Evolutionary conservation across 2,113 vertebrate genomes (phyloP), one percentile per base, ranked within the genome.

Genomic region (Callospermophilus lateralis): DNA sequence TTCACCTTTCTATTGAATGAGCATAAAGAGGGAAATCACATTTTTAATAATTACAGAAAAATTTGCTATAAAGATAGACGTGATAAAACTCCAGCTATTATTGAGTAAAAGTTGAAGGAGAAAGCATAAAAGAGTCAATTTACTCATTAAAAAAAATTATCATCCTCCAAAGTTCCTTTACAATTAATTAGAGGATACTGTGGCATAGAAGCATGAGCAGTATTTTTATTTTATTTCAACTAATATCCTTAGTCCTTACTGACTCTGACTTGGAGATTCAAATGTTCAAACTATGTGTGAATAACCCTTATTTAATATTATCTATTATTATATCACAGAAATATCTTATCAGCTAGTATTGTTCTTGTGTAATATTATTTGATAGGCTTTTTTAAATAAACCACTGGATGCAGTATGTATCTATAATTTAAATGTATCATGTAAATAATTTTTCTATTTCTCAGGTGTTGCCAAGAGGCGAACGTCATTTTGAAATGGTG

Each of bases 11-110:
- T 34, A 79, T 34, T 63, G 34, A 88, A 89, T 83, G 16, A 10
- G 1, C 32, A 79, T 32, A 83, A 77, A 74, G 20, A 91, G 1
- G 3, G 26, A 97, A 91, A 85, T 67, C 26, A 45, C 42, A 84
- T 73, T 84, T 84, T 84, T 32, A 95, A 88, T 88, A 95, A 94
- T 94, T 81, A 84, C 45, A 90, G 45, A 11, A 90, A 5, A 13
- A 0, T 72, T 70, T 93, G 19, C 79, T 37, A 48, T 48, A 84
- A 19, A 20, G 4, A 37, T 32, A 37, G 28, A 53, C 63, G 28
- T 73, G 55, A 84, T 68, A 68, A 80, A 88, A 90, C 15, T 70
- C 26, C 78, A 61, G 65, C 37, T 92, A 67, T 48, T 95, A 73
- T 88, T 94, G 93, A 79, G 65, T 78, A 34, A 96, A 90, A 93